Evolutionary conservation across 2,888 invertebrate species (phyloP), one percentile per base, ranked within the genome.

Genomic region (Cephus pulcher): DNA sequence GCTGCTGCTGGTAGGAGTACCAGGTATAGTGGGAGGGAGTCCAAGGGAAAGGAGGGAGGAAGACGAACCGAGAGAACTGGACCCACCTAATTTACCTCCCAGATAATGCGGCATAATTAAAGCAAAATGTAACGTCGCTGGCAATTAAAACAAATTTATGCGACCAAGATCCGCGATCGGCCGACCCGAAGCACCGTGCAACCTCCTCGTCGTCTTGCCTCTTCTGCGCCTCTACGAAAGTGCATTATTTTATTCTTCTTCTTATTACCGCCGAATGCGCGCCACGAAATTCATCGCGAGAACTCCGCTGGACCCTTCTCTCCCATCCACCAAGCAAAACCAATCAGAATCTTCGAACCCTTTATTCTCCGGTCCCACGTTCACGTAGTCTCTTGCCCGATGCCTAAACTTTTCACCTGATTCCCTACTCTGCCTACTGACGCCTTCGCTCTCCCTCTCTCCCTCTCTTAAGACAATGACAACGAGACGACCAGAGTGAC

Each of bases 121-220:
- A 91, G 91, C 91, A 91, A 91, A 91, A 91, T 91, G 91, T 91
- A 91, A 91, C 91, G 91, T 91, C 91, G 90, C 90, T 91, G 91
- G 91, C 91, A 91, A 91, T 91, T 91, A 91, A 91, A 91, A 91
- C 91, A 91, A 91, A 91, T 91, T 91, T 91, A 91, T 91, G 91
- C 91, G 91, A 91, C 90, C 91, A 88, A 91, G 91, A 91, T 91
- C 90, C 90, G 90, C 91, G 91, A 91, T 91, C 91, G 90, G 89
- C 84, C 85, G 87, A 84, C 84, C 85, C 88, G 85, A 86, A 84
- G 85, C 82, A 86, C 84, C 82, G 77, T 80, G 80, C 75, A 77
- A 71, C 85, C 80, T 76, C 74, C 75, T 74, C 81, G 79, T 70
- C 81, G 76, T 79, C 79, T 73, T 78, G 82, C 76, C 69, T 33